Conservation (phyloP, 2,113 vertebrate genomes). For the Catagonus wagneri region DNA sequence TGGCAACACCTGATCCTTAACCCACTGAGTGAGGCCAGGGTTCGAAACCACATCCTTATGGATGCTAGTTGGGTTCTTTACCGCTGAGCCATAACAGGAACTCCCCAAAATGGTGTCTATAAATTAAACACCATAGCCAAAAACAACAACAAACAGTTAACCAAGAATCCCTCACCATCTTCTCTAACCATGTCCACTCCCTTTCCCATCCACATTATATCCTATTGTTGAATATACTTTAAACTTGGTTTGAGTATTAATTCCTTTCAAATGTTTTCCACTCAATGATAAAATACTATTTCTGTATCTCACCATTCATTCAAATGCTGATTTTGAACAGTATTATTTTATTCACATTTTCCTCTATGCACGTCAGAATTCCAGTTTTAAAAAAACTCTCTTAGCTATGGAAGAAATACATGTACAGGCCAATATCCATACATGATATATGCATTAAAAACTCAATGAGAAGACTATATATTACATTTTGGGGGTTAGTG, state of each 20-base stretch:
- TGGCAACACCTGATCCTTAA: too few relatives aligned
- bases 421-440: not conserved
- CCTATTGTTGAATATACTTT: not conserved
- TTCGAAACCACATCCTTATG: too few relatives aligned
- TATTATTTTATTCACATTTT: not conserved
- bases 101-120: not conserved
- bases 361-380: not conserved
- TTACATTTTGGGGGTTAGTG: not conserved
- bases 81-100: too few relatives aligned
- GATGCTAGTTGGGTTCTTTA: too few relatives aligned
- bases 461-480: not conserved
- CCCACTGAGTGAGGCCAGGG: too few relatives aligned
- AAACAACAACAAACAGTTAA: not conserved
- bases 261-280: not conserved
- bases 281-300: not conserved
- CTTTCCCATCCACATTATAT: not conserved
- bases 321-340: not conserved
- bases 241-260: not conserved
- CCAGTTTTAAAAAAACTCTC: not conserved
- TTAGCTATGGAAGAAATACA: not conserved
- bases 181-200: not conserved
- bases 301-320: not conserved
- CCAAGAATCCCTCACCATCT: not conserved
- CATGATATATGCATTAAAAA: not conserved
- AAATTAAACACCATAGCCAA: not conserved